Evolutionary conservation across 2,888 invertebrate genomes (phyloP), one percentile per base, ranked within the genome.

Genomic region (Chironomus tentans): DNA sequence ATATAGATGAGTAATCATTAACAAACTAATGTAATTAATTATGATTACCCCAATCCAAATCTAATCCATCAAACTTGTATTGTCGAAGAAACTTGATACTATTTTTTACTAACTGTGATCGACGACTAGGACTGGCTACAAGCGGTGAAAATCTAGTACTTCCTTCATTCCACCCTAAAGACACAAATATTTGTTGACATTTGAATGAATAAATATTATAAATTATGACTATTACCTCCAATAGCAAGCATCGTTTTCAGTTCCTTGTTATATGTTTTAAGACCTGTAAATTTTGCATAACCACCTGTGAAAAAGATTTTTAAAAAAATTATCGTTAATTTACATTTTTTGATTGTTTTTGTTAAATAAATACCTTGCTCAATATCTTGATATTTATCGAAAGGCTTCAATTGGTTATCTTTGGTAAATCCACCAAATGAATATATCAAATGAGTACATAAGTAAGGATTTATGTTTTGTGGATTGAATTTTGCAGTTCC

Each of bases 371-470:
- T 56, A 94, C 95, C 95, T 89, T 96, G 95, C 82, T 96, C 96
- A 81, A 96, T 92, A 82, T 97, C 96, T 85, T 96, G 96, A 83
- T 96, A 96, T 82, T 95, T 95, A 85, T 97, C 96, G 82, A 95
- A 96, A 0, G 95, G 95, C 79, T 94, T 93, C 80, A 97, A 87
- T 18, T 93, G 91, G 84, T 94, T 95, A 82, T 95, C 95, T 83
- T 94, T 93, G 77, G 94, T 94, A 82, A 95, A 92, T 22, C 95
- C 95, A 74, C 94, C 95, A 82, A 96, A 96, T 5, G 95, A 95
- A 84, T 96, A 96, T 79, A 96, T 89, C 79, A 96, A 88, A 88
- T 96, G 95, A 50, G 95, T 95, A 85, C 96, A 96, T 77, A 96
- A 87, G 82, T 95, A 95, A 0, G 96, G 96, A 87, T 96, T 95